Conservation (phyloP, 1,140 invertebrate species). For the Drosophila neocordata region DNA sequence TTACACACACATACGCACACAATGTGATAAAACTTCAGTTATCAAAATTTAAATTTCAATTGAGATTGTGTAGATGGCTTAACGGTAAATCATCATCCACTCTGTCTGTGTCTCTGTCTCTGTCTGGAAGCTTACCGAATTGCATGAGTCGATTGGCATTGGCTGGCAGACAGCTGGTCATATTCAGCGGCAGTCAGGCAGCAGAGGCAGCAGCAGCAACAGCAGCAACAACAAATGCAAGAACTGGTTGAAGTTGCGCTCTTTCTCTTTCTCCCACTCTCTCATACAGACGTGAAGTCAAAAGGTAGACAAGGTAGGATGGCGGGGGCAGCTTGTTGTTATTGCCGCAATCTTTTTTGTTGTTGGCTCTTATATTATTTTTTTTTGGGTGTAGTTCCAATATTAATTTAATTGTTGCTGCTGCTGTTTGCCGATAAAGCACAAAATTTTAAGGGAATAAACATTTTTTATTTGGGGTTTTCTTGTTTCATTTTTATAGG, state of each 20-base stretch:
- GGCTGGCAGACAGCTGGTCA: slow-evolving; percentile 53
- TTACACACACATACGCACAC: not conserved
- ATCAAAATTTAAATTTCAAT: slow-evolving; percentile 10
- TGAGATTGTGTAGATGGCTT: slow-evolving; percentile 11
- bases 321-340: slow-evolving; percentile 35
- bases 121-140: slow-evolving; percentile 48
- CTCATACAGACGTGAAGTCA: slow-evolving; percentile 44
- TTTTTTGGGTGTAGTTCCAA: slow-evolving; percentile 68
- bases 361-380: slow-evolving; percentile 20
- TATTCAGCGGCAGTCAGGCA: slow-evolving; percentile 13
- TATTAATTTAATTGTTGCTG: slow-evolving; percentile 70
- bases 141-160: slow-evolving; percentile 36
- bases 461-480: slow-evolving; percentile 35
- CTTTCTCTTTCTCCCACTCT: slow-evolving; percentile 24
- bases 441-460: slow-evolving; percentile 52
- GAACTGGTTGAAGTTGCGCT: slow-evolving; percentile 41
- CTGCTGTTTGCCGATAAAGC: slow-evolving; percentile 63
- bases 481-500: slow-evolving; percentile 41
- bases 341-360: slow-evolving; percentile 36
- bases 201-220: slow-evolving; percentile 19
- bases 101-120: slow-evolving; percentile 2
- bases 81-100: slow-evolving; percentile 38
- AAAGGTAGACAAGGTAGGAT: slow-evolving; percentile 60
- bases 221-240: slow-evolving; percentile 24
- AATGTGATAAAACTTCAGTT: slow-evolving; percentile 7